Evolutionary conservation across 1,140 invertebrate species (phyloP).

Genomic region (Brachionus rotundiformis): DNA sequence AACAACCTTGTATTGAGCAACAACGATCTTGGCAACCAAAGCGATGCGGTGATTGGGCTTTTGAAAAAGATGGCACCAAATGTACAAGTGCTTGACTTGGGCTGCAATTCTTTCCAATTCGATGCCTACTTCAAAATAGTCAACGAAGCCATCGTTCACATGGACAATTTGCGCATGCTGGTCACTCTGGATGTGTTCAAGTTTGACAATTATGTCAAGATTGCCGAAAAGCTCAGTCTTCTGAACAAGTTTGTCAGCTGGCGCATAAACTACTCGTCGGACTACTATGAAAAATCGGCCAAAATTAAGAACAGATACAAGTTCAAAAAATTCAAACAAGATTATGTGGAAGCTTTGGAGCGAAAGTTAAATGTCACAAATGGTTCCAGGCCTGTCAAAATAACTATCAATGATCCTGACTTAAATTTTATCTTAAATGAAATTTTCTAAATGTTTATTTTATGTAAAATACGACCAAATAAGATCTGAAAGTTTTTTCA

Average conservation of each 20-base stretch:
- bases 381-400: neutral
- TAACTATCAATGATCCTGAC: slow-evolving; percentile 42
- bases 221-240: neutral
- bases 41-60: neutral
- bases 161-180: slow-evolving; percentile 2
- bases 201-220: slow-evolving; percentile 19
- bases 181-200: slow-evolving; percentile 30
- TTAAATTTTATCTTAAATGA: slow-evolving; percentile 45
- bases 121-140: neutral
- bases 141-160: neutral
- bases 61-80: neutral
- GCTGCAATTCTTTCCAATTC: slow-evolving; percentile 19
- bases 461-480: neutral
- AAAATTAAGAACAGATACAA: slow-evolving; percentile 40
- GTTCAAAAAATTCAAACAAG: slow-evolving; percentile 30
- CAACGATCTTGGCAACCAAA: neutral
- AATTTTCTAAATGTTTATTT: neutral
- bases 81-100: neutral
- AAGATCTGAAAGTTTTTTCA: neutral
- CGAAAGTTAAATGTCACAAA: neutral
- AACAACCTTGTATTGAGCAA: slow-evolving; percentile 23
- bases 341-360: slow-evolving; percentile 18
- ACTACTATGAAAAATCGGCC: slow-evolving; percentile 34
- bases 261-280: slow-evolving; percentile 32
- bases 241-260: slow-evolving; percentile 9